These are phyloP conservation scores for Lepus townsendii DNA, from an alignment of 2,797 vertebrate genomes.

Conservation along the genomic window DNA sequence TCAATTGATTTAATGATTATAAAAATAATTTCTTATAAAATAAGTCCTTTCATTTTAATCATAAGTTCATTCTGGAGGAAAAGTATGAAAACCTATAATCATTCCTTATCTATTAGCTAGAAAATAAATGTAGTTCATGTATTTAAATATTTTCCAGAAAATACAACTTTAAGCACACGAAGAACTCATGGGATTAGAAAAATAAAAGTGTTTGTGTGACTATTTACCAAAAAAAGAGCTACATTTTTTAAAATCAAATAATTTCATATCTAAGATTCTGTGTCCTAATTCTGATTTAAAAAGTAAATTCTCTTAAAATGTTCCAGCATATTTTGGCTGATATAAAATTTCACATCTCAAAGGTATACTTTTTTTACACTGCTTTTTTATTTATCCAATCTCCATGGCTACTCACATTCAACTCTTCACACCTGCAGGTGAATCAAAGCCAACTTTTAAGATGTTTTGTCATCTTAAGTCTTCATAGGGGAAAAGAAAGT, in stretches of 20 bases:
- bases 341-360: conserved; percentile 71
- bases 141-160: conserved; percentile 49
- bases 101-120: conserved; percentile 60
- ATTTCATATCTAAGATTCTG: not conserved
- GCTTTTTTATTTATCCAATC: conserved; percentile 82
- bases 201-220: not conserved
- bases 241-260: conserved; percentile 37
- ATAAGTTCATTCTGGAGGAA: conserved; percentile 45
- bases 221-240: not conserved
- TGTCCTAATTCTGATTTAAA: not conserved
- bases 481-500: conserved; percentile 62
- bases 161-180: not conserved
- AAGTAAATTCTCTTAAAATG: conserved; percentile 55
- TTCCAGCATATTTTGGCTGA: conserved; percentile 67
- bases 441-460: conserved; percentile 76
- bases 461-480: conserved; percentile 70
- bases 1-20: conserved; percentile 25
- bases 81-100: conserved; percentile 40
- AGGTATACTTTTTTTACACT: conserved; percentile 35
- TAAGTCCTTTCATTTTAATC: conserved; percentile 71
- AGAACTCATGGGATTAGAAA: conserved; percentile 30
- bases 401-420: conserved; percentile 76
- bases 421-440: conserved; percentile 81
- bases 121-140: conserved; percentile 47
- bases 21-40: conserved; percentile 60